phyloP scores from a whole-genome alignment of 1,140 invertebrate species.

The Liolophura sinensis region DNA sequence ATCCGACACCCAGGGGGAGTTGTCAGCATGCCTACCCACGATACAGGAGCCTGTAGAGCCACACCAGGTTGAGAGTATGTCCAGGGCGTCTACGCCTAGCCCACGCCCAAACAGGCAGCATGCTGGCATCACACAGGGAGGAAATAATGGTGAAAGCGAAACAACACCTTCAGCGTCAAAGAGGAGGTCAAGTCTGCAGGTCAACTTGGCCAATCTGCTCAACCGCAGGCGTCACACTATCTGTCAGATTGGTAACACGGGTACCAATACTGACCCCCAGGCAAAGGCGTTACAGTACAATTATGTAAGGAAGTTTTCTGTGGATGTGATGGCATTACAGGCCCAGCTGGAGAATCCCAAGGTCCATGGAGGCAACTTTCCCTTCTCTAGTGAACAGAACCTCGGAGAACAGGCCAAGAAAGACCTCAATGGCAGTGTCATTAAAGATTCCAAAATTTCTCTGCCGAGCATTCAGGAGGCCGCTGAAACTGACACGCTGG shows the following conservation, averaged over 20 bases:
- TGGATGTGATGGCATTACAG: slow-evolving; percentile 53
- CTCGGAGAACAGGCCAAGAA: no score
- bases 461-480: no score
- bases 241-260: slow-evolving; percentile 43
- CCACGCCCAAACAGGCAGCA: no score
- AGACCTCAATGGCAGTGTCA: no score
- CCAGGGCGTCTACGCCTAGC: no score
- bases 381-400: slow-evolving; percentile 23
- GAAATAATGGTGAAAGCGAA: slow-evolving; percentile 6
- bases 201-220: slow-evolving; percentile 16
- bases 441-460: no score
- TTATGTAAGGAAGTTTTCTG: slow-evolving; percentile 56
- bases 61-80: no score
- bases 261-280: slow-evolving; percentile 22
- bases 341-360: slow-evolving; percentile 56
- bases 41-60: no score
- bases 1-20: no score
- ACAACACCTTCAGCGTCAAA: slow-evolving; percentile 10
- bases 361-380: slow-evolving; percentile 41
- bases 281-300: slow-evolving; percentile 47
- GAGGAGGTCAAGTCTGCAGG: neutral
- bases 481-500: no score
- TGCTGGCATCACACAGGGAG: neutral
- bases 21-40: no score
- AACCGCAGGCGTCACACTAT: slow-evolving; percentile 48